These are phyloP conservation scores for Sylvicola fuscatus DNA, from an alignment of 2,888 invertebrate genomes.

Conservation along the genomic window DNA sequence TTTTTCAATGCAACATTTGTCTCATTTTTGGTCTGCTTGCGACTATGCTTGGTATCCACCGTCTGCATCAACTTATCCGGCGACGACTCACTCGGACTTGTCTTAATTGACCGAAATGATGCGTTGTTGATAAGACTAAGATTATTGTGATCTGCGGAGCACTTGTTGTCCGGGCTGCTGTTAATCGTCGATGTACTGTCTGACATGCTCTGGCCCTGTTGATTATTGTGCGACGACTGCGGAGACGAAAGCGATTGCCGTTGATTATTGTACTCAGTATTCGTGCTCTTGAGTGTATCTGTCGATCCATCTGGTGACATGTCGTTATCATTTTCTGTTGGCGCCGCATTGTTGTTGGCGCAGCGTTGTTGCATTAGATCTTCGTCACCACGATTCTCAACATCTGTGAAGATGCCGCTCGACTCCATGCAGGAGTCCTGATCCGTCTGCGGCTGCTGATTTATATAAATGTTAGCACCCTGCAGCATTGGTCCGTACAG, in stretches of 20 bases:
- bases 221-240: not conserved
- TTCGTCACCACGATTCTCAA: conserved; percentile 53
- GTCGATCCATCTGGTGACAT: conserved; percentile 44
- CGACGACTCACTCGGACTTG: not conserved
- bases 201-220: conserved; percentile 4
- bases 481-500: conserved; percentile 44
- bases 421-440: conserved; percentile 77
- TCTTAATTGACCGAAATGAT: not conserved
- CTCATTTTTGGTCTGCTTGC: conserved; percentile 29
- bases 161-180: conserved; percentile 1
- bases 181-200: conserved; percentile 5
- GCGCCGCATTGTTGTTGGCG: conserved; percentile 14
- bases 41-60: conserved; percentile 10
- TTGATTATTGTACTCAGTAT: conserved; percentile 22
- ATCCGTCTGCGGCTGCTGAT: conserved; percentile 29
- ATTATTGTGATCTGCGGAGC: not conserved
- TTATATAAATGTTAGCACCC: conserved; percentile 24
- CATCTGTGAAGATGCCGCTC: conserved; percentile 72
- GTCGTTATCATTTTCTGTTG: conserved; percentile 21
- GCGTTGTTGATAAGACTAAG: not conserved
- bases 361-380: conserved; percentile 23
- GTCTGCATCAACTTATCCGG: not conserved
- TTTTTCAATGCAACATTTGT: conserved; percentile 38
- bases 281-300: conserved; percentile 29
- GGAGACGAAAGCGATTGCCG: conserved; percentile 4